Evolutionary conservation across 2,888 invertebrate genomes (phyloP).

Genomic region (Nasonia oneida): DNA sequence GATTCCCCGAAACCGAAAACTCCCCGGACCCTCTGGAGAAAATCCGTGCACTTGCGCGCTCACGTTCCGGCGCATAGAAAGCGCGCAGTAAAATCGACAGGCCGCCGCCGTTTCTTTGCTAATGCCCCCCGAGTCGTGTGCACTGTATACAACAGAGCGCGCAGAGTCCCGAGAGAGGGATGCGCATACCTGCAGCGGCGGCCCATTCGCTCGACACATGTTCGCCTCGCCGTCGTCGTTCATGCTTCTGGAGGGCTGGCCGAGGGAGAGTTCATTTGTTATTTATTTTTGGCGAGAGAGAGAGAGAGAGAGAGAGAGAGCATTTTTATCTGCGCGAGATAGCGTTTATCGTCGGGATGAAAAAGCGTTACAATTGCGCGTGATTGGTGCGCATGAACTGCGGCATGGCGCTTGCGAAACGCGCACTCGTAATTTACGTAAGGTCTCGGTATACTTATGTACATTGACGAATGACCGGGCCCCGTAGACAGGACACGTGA

Average conservation of each 20-base stretch:
- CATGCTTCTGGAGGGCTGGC: too few relatives aligned
- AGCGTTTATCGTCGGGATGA: too few relatives aligned
- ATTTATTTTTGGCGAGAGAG: too few relatives aligned
- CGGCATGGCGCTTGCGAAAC: neutral
- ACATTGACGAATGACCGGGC: neutral
- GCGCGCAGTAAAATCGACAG: slow-evolving; percentile 12
- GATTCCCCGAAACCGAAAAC: neutral
- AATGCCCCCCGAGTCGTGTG: slow-evolving; percentile 4
- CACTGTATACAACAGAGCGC: neutral
- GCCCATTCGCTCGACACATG: slow-evolving; percentile 2
- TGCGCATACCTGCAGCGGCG: neutral
- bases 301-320: too few relatives aligned
- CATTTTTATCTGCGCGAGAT: too few relatives aligned
- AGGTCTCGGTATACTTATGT: neutral
- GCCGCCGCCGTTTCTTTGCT: neutral
- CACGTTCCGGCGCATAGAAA: neutral
- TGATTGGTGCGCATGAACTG: neutral
- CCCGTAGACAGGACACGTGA: neutral
- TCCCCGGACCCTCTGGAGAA: neutral
- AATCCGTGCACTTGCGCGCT: slow-evolving; percentile 21
- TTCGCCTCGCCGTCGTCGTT: neutral
- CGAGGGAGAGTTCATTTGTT: too few relatives aligned
- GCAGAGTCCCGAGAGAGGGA: neutral
- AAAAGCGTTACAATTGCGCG: too few relatives aligned
- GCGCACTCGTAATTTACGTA: neutral